These are phyloP conservation scores for Metellina segmentata DNA, from an alignment of 2,888 invertebrate genomes.

Conservation along the genomic window DNA sequence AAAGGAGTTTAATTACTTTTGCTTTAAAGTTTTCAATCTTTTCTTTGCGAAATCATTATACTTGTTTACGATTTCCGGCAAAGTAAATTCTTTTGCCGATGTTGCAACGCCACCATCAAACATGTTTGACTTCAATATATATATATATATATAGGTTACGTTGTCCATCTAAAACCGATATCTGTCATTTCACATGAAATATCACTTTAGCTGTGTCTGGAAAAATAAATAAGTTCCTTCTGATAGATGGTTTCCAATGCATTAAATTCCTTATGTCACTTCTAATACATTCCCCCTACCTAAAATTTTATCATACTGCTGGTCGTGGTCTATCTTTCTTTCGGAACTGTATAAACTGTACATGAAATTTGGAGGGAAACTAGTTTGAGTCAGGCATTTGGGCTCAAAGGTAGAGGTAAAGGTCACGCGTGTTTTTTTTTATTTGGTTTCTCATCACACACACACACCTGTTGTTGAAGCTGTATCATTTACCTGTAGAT, in stretches of 20 bases:
- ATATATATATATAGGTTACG: slow-evolving; percentile 37
- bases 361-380: slow-evolving; percentile 1
- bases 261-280: slow-evolving; percentile 52
- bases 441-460: background rate
- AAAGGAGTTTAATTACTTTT: background rate
- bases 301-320: slow-evolving; percentile 34
- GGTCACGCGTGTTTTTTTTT: background rate
- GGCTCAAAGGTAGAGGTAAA: background rate
- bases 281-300: slow-evolving; percentile 14
- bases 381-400: slow-evolving; percentile 15
- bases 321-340: slow-evolving; percentile 12
- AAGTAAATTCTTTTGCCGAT: background rate
- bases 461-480: background rate
- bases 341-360: background rate
- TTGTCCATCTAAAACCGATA: slow-evolving; percentile 58
- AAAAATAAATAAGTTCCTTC: slow-evolving; percentile 41
- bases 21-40: background rate
- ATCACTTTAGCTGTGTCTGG: slow-evolving; percentile 43
- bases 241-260: slow-evolving; percentile 63
- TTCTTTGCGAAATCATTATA: background rate
- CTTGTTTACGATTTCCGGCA: background rate
- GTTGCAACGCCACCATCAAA: slow-evolving; percentile 35
- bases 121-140: slow-evolving; percentile 43
- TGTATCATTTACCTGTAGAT: too few relatives aligned
- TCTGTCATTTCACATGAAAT: slow-evolving; percentile 56